Percentiles rank a stretch among this genome's conserved stretches.
These are phyloP conservation scores for Noctua pronuba DNA, from an alignment of 2,888 invertebrate species.

Conservation along the genomic window DNA sequence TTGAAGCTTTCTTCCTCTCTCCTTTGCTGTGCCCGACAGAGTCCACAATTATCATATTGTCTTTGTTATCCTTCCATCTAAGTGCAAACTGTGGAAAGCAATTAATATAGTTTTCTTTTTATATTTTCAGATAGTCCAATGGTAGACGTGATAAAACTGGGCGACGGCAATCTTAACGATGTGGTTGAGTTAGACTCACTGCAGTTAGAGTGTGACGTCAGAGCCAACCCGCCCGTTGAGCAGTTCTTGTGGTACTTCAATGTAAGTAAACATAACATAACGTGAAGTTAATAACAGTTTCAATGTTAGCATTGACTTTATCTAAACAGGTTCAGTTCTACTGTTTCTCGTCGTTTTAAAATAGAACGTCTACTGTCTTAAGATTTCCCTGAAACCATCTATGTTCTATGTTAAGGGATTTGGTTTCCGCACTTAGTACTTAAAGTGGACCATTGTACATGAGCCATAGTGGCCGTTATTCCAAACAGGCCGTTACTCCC, in stretches of 20 bases:
- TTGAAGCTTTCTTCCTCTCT: neutral
- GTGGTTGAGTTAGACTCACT: slow-evolving; percentile 85
- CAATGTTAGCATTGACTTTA: neutral
- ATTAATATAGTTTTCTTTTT: neutral
- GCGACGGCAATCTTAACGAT: slow-evolving; percentile 79
- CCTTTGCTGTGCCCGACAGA: neutral
- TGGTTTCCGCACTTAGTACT: no score
- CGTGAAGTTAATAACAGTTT: neutral
- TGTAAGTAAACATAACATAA: slow-evolving; percentile 76
- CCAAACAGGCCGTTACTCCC: no score
- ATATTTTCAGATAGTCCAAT: slow-evolving; percentile 85
- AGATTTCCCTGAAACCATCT: neutral
- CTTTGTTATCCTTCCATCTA: neutral
- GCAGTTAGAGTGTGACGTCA: slow-evolving; percentile 84
- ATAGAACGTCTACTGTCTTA: neutral
- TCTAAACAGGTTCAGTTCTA: neutral
- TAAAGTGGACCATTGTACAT: no score
- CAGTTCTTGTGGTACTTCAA: slow-evolving; percentile 86
- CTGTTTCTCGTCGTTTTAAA: neutral
- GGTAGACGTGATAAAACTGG: slow-evolving; percentile 82
- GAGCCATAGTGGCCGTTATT: no score
- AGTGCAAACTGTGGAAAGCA: neutral
- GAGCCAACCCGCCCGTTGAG: slow-evolving; percentile 86
- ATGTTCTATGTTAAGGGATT: no score
- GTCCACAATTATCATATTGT: neutral